A percentile compares a stretch with the other conserved stretches of the same genome.
Conservation (phyloP, 2,113 vertebrate species). For the Balaenoptera acutorostrata region DNA sequence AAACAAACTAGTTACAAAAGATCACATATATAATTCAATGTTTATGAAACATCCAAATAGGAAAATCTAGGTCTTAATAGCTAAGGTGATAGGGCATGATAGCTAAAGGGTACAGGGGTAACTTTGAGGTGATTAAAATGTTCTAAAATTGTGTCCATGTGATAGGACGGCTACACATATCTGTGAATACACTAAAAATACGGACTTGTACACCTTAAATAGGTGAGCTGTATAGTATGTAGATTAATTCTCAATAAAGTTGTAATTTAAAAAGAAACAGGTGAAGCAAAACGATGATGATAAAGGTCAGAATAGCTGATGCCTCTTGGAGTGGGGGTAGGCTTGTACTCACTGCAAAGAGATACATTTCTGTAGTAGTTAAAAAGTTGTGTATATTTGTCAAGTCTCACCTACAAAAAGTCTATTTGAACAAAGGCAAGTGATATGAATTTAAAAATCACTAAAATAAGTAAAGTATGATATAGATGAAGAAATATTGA, state of each 20-base stretch:
- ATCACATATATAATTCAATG: background rate
- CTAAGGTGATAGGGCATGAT: background rate
- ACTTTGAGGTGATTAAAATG: background rate
- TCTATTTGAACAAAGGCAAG: background rate
- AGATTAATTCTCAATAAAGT: background rate
- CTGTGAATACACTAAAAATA: background rate
- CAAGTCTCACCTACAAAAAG: background rate
- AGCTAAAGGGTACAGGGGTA: background rate
- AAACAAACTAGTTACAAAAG: background rate
- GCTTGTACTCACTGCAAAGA: background rate
- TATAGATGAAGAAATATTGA: background rate
- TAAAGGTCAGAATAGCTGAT: background rate
- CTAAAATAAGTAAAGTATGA: background rate
- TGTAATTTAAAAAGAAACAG: background rate
- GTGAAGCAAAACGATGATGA: background rate
- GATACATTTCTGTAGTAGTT: background rate
- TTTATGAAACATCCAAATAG: background rate
- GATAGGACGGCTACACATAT: background rate
- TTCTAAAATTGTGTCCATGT: background rate
- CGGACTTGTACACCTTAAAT: background rate
- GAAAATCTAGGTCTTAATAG: background rate
- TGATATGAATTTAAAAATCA: background rate
- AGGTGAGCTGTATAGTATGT: background rate
- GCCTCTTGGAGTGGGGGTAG: background rate
- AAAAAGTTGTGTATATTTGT: background rate